Evolutionary conservation across 2,888 invertebrate species (phyloP).

Genomic region (Mayetiola destructor): DNA sequence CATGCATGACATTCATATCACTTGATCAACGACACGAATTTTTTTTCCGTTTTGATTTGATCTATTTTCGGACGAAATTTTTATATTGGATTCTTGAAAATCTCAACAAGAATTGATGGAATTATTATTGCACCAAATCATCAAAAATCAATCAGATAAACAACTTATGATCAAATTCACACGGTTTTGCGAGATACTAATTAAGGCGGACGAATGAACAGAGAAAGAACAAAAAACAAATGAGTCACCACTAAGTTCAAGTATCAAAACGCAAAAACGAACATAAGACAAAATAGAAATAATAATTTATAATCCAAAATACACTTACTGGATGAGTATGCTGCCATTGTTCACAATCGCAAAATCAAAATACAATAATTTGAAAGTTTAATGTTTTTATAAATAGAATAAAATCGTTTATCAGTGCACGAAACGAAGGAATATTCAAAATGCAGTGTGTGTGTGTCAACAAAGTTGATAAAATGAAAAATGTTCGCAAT

Average conservation of each 20-base stretch:
- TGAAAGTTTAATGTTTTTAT: not conserved
- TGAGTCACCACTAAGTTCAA: conserved; percentile 1
- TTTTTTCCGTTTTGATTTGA: too few species aligned
- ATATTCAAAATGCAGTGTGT: not conserved
- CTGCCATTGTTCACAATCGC: not conserved
- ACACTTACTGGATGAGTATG: conserved; percentile 7
- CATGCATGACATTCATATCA: not conserved
- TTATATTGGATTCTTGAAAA: too few species aligned
- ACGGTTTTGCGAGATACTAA: too few species aligned
- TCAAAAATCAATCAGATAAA: too few species aligned
- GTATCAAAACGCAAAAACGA: not conserved
- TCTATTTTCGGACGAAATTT: too few species aligned
- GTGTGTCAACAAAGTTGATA: not conserved
- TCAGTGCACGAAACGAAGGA: too few species aligned
- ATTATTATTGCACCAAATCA: too few species aligned
- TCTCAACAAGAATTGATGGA: too few species aligned
- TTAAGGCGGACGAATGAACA: too few species aligned
- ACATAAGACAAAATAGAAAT: not conserved
- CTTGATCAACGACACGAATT: not conserved
- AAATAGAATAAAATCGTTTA: too few species aligned
- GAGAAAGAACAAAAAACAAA: too few species aligned
- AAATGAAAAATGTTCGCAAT: not conserved
- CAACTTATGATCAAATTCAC: too few species aligned
- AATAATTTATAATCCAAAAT: not conserved
- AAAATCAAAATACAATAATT: not conserved